Evolutionary conservation across 2,888 invertebrate species (phyloP), one percentile per base, ranked within the genome.

Genomic region (Leptarthrus brevirostris): DNA sequence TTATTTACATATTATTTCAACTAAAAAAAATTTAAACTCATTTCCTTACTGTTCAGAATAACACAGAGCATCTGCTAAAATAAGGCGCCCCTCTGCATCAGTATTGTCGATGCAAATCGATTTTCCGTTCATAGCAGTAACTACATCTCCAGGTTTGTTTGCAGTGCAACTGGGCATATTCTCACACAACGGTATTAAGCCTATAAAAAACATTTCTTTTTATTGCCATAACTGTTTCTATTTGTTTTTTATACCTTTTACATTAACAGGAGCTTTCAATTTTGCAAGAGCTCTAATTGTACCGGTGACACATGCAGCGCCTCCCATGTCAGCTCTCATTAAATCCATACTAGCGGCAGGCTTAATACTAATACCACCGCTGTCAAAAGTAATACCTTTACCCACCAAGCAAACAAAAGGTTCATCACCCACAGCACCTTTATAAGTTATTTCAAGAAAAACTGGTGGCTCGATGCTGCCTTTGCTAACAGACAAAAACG

Each of bases 291-390:
- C 90, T 74, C 89, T 86, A 58, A 91, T 87, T 12, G 91, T 86
- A 0, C 90, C 91, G 5, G 91, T 85, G 6, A 92, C 91, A 80
- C 90, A 90, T 0, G 93, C 93, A 1, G 93, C 93, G 0, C 93
- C 93, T 2, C 92, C 92, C 93, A 94, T 93, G 80, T 93, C 93
- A 3, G 90, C 93, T 77, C 91, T 86, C 93, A 93, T 93, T 0
- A 18, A 24, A 77, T 87, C 88, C 86, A 93, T 89, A 83, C 0
- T 71, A 24, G 54, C 73, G 8, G 74, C 16, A 4, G 88, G 85
- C 81, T 92, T 93, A 74, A 93, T 81, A 75, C 91, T 91, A 73
- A 93, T 86, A 74, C 93, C 92, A 34, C 94, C 94, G 79, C 91
- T 91, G 81, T 90, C 89, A 81, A 89, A 89, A 0, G 89, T 89